phyloP scores from a whole-genome alignment of 2,797 vertebrate genomes.

The Heteromormyrus szaboi region DNA sequence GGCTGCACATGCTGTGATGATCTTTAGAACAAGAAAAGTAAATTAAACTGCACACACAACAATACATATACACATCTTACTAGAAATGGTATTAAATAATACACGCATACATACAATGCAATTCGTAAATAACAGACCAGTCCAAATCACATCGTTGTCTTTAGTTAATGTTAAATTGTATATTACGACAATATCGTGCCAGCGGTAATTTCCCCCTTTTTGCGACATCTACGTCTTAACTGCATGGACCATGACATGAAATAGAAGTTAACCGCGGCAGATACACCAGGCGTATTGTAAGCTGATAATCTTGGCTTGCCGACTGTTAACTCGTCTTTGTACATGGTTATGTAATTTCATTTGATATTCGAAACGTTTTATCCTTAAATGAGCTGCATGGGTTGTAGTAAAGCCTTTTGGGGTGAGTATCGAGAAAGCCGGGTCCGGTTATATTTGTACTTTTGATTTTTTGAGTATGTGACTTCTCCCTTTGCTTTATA shows the following conservation, averaged over 20 bases:
- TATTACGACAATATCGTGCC: background rate
- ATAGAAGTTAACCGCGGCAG: conserved; percentile 49
- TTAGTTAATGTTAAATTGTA: background rate
- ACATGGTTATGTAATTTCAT: conserved; percentile 31
- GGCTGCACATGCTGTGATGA: background rate
- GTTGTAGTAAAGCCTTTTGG: conserved; percentile 58
- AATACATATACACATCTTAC: conserved; percentile 26
- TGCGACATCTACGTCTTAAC: conserved; percentile 28
- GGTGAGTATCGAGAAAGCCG: conserved; percentile 39
- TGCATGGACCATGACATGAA: conserved; percentile 59
- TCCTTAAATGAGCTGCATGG: conserved; percentile 59
- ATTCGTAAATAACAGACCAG: background rate
- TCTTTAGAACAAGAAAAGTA: conserved; percentile 3
- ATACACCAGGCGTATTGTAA: conserved; percentile 54
- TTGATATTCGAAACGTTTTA: conserved; percentile 24
- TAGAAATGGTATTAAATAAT: background rate
- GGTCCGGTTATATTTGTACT: conserved; percentile 51
- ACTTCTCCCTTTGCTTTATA: conserved; percentile 5
- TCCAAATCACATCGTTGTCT: background rate
- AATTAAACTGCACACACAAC: background rate
- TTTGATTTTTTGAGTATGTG: conserved; percentile 41
- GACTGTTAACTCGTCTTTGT: background rate
- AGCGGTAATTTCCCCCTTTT: background rate
- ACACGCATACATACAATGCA: background rate
- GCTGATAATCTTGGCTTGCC: background rate